phyloP scores from a whole-genome alignment of 2,113 vertebrate species.

The Cyanistes caeruleus region DNA sequence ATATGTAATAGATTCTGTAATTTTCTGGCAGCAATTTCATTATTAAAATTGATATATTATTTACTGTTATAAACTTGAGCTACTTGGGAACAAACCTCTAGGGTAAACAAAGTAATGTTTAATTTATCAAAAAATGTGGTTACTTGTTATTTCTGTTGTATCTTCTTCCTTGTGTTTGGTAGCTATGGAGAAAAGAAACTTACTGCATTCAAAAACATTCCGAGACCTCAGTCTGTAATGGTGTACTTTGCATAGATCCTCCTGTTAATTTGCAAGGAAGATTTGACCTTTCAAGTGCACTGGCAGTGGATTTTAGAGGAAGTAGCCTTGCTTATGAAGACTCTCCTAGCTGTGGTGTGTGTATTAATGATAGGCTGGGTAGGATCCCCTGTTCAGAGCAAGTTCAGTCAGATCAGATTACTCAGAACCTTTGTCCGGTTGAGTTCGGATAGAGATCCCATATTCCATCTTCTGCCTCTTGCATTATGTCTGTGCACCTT shows the following conservation, averaged over 20 bases:
- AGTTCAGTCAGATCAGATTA: not conserved
- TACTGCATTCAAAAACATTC: not conserved
- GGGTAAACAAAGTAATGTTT: not conserved
- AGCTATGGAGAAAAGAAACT: not conserved
- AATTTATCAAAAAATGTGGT: not conserved
- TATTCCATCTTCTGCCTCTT: not conserved
- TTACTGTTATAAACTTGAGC: not conserved
- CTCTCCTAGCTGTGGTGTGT: not conserved
- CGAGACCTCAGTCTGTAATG: not conserved
- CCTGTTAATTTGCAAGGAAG: not conserved
- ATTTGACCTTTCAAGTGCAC: not conserved
- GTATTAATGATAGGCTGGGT: not conserved
- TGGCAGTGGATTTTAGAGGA: not conserved
- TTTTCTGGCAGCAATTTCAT: not conserved
- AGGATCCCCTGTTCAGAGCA: not conserved
- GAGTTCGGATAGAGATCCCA: not conserved
- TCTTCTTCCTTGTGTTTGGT: not conserved
- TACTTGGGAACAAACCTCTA: not conserved
- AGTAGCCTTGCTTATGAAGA: not conserved
- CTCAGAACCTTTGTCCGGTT: accelerated
- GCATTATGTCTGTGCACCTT: not conserved
- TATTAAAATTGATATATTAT: not conserved
- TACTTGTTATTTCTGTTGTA: not conserved
- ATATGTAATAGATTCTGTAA: not conserved
- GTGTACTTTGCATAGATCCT: not conserved